Evolutionary conservation across 2,797 vertebrate species (phyloP).

Genomic region (Schizopygopsis malacanthus): DNA sequence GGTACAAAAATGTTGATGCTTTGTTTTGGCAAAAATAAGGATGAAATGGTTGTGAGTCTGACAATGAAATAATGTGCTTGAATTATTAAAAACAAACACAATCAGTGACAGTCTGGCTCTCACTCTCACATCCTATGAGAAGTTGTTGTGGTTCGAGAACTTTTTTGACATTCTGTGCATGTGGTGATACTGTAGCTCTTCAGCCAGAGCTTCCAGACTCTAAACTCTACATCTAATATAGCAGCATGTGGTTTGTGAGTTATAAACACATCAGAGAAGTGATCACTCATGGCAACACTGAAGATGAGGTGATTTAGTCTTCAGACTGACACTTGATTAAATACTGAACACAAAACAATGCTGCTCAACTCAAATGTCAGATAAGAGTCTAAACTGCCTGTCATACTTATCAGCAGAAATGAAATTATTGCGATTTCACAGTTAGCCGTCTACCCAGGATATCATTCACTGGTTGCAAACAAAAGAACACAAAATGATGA

Average conservation of each 20-base stretch:
- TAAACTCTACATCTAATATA: constrained; percentile 33
- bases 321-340: background rate
- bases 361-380: background rate
- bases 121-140: background rate
- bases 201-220: background rate
- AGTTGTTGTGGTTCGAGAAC: background rate
- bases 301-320: constrained; percentile 2
- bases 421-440: background rate
- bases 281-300: background rate
- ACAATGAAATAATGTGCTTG: background rate
- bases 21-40: background rate
- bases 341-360: background rate
- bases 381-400: constrained; percentile 4
- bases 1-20: background rate
- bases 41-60: background rate
- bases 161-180: background rate
- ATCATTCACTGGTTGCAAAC: background rate
- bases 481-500: background rate
- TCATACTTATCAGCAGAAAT: constrained; percentile 6
- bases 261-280: constrained; percentile 36
- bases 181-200: constrained; percentile 1
- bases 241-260: background rate
- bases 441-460: background rate
- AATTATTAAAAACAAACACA: constrained; percentile 1
- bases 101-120: background rate